phyloP scores from a whole-genome alignment of 1,140 invertebrate genomes.

The Drosophila jambulina region DNA sequence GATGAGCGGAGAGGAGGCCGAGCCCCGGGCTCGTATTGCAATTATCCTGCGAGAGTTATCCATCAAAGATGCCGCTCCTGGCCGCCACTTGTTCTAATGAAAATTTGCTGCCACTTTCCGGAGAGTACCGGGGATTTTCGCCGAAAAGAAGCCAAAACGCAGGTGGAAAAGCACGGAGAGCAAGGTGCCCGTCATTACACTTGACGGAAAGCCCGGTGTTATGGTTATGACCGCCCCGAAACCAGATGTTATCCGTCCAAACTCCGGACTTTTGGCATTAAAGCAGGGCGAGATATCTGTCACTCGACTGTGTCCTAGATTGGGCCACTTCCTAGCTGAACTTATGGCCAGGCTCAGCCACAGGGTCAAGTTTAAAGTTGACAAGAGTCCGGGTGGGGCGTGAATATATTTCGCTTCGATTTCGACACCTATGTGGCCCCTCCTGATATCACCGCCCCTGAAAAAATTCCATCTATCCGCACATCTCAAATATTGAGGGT shows the following conservation, averaged over 20 bases:
- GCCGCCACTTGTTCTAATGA: conserved; percentile 60
- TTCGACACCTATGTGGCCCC: neutral
- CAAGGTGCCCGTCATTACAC: conserved; percentile 3
- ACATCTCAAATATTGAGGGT: neutral
- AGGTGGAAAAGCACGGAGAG: conserved; percentile 5
- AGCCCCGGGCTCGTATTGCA: conserved; percentile 62
- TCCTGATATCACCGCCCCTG: neutral
- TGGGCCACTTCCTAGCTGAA: neutral
- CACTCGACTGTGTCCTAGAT: neutral
- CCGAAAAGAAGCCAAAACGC: neutral
- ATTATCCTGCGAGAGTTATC: conserved; percentile 69
- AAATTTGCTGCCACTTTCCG: conserved; percentile 45
- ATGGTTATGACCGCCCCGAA: conserved; percentile 39
- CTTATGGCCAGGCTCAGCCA: too few species aligned
- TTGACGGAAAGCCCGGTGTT: conserved; percentile 16
- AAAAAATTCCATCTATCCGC: conserved; percentile 15
- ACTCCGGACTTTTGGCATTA: conserved; percentile 6
- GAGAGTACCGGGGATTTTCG: neutral
- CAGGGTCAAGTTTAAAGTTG: conserved; percentile 1
- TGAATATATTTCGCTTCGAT: conserved; percentile 5
- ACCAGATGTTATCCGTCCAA: conserved; percentile 34
- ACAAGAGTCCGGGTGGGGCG: too few species aligned
- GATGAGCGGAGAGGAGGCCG: neutral
- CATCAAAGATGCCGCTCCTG: conserved; percentile 49
- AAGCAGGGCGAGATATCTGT: conserved; percentile 12